These are phyloP conservation scores for Deilephila elpenor DNA, from an alignment of 2,888 invertebrate species.

Conservation along the genomic window DNA sequence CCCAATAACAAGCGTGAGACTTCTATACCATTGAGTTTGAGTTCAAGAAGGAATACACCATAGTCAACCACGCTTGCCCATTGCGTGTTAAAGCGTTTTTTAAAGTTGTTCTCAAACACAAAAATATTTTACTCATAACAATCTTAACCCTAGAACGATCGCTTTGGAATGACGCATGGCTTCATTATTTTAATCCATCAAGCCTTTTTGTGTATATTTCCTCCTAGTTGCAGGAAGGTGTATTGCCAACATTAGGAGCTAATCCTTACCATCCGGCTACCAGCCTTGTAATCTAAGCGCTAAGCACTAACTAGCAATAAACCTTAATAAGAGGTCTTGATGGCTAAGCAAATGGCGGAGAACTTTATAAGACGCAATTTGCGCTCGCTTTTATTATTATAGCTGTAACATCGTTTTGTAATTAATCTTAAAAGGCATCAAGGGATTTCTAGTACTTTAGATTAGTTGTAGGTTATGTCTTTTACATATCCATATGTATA, in stretches of 20 bases:
- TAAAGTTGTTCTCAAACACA: too few species aligned
- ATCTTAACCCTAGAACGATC: too few species aligned
- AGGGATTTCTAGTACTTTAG: background rate
- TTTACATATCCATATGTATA: too few species aligned
- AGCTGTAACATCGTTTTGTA: background rate
- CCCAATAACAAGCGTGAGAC: too few species aligned
- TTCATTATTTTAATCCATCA: too few species aligned
- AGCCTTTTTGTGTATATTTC: background rate
- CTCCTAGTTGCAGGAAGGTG: background rate
- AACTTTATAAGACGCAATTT: slow-evolving; percentile 22
- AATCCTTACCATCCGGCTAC: background rate
- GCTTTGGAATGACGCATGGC: too few species aligned
- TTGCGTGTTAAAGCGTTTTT: too few species aligned
- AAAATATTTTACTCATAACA: too few species aligned
- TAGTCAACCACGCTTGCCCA: too few species aligned
- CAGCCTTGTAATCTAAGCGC: background rate
- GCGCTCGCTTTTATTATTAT: slow-evolving; percentile 3
- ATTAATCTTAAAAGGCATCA: slow-evolving; percentile 14
- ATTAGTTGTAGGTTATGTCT: background rate
- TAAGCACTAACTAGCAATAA: background rate
- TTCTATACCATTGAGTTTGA: too few species aligned
- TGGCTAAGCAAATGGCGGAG: slow-evolving; percentile 7
- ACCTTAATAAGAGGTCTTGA: slow-evolving; percentile 2
- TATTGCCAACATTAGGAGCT: background rate
- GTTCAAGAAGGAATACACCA: too few species aligned